phyloP scores from a whole-genome alignment of 2,797 vertebrate genomes.

The Gymnothorax javanicus region DNA sequence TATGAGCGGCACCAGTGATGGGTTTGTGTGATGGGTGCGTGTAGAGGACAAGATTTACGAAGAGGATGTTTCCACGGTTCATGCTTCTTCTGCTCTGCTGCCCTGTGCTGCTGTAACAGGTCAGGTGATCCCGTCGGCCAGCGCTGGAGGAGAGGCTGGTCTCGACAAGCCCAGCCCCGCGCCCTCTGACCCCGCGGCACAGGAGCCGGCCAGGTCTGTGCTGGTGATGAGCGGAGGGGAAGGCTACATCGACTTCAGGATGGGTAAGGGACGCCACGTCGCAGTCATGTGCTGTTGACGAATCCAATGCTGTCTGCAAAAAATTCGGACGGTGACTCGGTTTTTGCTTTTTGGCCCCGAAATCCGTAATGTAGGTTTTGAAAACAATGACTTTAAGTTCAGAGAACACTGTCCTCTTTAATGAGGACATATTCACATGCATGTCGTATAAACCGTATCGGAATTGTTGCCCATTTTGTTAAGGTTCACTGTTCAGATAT shows the following conservation, averaged over 20 bases:
- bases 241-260: constrained; percentile 98
- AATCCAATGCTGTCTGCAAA: no score
- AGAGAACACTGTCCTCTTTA: no score
- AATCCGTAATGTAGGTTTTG: no score
- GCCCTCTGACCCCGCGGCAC: constrained; percentile 69
- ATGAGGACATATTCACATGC: no score
- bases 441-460: no score
- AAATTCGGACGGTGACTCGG: no score
- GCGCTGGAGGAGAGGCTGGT: constrained; percentile 67
- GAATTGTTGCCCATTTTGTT: no score
- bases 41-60: neutral
- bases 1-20: neutral
- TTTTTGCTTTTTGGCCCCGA: no score
- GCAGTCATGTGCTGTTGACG: no score
- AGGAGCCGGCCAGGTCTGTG: constrained; percentile 79
- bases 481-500: no score
- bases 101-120: constrained; percentile 66
- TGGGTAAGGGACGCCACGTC: constrained; percentile 80
- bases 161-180: constrained; percentile 66
- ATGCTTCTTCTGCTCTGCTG: neutral
- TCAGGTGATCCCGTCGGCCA: constrained; percentile 76
- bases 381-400: no score
- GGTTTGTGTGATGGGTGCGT: neutral
- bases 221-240: constrained; percentile 97
- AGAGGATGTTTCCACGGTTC: neutral